phyloP scores from a whole-genome alignment of 2,888 invertebrate genomes.

The Octodonta nipae region DNA sequence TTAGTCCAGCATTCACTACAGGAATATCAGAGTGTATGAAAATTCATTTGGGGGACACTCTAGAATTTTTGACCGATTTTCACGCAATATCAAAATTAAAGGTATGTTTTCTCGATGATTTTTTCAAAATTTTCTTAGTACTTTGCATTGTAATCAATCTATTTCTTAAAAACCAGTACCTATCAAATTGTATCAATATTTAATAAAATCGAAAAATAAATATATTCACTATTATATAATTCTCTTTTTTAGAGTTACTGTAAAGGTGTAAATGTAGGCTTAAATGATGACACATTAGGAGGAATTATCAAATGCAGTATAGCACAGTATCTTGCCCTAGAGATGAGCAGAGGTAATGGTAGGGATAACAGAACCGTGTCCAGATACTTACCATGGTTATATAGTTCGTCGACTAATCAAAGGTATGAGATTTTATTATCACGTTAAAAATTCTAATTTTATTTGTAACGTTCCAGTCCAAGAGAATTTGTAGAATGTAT shows the following conservation, averaged over 20 bases:
- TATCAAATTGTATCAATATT: too few relatives aligned
- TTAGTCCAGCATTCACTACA: constrained; percentile 50
- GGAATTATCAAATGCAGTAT: constrained; percentile 92
- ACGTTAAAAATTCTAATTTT: constrained; percentile 51
- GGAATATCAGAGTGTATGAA: constrained; percentile 90
- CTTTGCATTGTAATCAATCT: constrained; percentile 1
- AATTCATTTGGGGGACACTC: constrained; percentile 78
- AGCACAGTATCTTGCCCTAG: constrained; percentile 84
- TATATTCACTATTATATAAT: too few relatives aligned
- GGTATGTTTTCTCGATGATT: constrained; percentile 48
- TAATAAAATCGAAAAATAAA: too few relatives aligned
- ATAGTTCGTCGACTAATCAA: constrained; percentile 63
- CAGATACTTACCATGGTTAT: constrained; percentile 82
- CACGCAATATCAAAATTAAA: constrained; percentile 94
- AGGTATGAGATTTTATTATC: neutral
- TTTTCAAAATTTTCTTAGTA: constrained; percentile 1
- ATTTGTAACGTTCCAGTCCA: constrained; percentile 34
- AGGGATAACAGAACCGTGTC: constrained; percentile 70
- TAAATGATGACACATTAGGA: constrained; percentile 92
- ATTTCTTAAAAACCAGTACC: too few relatives aligned
- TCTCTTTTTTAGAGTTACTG: constrained; percentile 46
- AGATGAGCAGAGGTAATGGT: constrained; percentile 77
- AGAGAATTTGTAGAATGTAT: constrained; percentile 93
- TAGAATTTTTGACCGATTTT: constrained; percentile 91
- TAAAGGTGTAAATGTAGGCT: constrained; percentile 49